Evolutionary conservation across 2,888 invertebrate genomes (phyloP), one percentile per base, ranked within the genome.

Genomic region (Eilema griseolum): DNA sequence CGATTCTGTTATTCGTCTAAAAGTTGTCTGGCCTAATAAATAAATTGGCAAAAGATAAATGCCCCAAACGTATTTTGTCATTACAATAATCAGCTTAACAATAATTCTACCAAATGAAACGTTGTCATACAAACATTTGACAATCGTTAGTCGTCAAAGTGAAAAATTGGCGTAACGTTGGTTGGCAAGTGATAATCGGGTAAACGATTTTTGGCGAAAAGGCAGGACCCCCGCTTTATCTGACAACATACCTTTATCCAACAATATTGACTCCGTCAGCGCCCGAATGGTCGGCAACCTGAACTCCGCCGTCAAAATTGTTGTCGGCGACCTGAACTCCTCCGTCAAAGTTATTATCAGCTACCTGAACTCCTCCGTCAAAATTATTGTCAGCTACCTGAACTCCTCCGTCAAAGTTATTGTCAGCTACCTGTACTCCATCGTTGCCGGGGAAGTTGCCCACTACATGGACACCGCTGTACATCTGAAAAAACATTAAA

Each of bases 281-380:
- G 7, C 74, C 68, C n/a, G 52, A 52, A 52, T 52, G 52, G n/a
- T 52, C 52, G 10, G 52, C 52, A n/a, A 52, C n/a, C n/a, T 52
- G 61, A 0, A 85, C 83, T 0, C 83, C 83, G 0, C 83, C 77
- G 1, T 59, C 67, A 2, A 63, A 71, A 3, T 66, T 16, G 7
- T 74, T 69, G 1, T 76, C 81, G 0, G 68, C 74, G 2, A 82
- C 64, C 14, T 76, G 74, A 0, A 84, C 77, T 1, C 80, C 81
- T 0, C 81, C 81, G 8, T 70, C 75, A 52, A 20, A 33, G 1
- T 66, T 52, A 7, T 77, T 73, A 2, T 80, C 81, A 0, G 73
- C 80, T 0, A 85, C 74, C 0, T 83, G 65, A 0, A 85, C 83
- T 0, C 85, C 85, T 0, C 78, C 81, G 0, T 75, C 79, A 11